Conservation (phyloP, 2,797 vertebrate species). For the Coilia nasus region DNA sequence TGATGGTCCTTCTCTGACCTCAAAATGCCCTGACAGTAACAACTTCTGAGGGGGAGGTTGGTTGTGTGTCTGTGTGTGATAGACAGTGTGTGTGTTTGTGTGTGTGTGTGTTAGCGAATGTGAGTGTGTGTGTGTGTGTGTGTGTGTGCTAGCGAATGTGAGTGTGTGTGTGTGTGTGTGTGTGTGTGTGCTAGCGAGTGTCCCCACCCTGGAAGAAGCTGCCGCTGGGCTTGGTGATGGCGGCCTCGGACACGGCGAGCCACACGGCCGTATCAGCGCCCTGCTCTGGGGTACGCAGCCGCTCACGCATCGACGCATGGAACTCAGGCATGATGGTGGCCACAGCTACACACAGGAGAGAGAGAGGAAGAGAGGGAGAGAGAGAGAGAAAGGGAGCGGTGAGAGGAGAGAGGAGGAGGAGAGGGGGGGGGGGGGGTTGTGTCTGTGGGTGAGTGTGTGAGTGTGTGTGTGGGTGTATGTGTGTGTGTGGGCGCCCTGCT, state of each 20-base stretch:
- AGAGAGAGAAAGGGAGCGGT: too few species aligned
- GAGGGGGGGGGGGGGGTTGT: background rate
- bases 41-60: too few species aligned
- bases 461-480: too few species aligned
- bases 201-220: constrained; percentile 75
- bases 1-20: too few species aligned
- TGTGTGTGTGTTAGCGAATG: too few species aligned
- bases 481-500: too few species aligned
- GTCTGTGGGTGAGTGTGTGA: too few species aligned
- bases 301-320: constrained; percentile 78
- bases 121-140: background rate
- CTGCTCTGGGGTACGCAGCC: constrained; percentile 76
- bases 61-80: too few species aligned
- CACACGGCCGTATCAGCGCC: constrained; percentile 78
- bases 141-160: background rate
- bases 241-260: constrained; percentile 74
- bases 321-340: constrained; percentile 80
- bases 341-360: constrained; percentile 62
- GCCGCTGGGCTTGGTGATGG: constrained; percentile 68
- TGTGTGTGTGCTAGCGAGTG: background rate
- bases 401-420: too few species aligned
- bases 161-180: constrained; percentile 3
- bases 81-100: background rate
- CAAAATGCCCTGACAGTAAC: too few species aligned
- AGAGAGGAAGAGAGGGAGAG: too few species aligned